Conservation (phyloP, 37 sponge, comb jelly and placozoan species). For the Halisarca cf. caerulea region DNA sequence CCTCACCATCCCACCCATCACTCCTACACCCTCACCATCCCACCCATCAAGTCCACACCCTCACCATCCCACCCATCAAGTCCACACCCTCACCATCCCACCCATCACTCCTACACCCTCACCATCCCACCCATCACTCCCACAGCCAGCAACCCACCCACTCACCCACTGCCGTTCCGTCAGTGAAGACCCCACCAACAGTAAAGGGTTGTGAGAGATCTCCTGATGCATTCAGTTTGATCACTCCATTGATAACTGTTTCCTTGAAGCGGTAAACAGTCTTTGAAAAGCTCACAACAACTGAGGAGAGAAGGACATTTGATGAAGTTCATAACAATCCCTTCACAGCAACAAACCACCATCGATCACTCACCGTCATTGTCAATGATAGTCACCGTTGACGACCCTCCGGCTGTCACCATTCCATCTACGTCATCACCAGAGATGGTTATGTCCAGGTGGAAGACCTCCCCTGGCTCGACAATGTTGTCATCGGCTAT, state of each 20-base stretch:
- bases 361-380: slow-evolving; percentile 19
- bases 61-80: too few relatives aligned
- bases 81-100: too few relatives aligned
- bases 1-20: too few relatives aligned
- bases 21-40: too few relatives aligned
- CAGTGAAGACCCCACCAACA: not conserved
- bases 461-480: not conserved
- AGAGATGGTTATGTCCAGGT: not conserved
- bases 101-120: too few relatives aligned
- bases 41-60: too few relatives aligned
- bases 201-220: slow-evolving; percentile 4
- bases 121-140: too few relatives aligned
- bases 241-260: not conserved
- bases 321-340: too few relatives aligned
- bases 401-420: not conserved
- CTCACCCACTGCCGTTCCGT: slow-evolving; percentile 12
- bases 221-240: not conserved
- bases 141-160: too few relatives aligned
- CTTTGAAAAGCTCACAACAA: not conserved
- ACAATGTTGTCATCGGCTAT: not conserved
- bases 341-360: too few relatives aligned
- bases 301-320: not conserved
- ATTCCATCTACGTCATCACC: not conserved
- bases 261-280: not conserved
- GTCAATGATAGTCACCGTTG: not conserved